These are phyloP conservation scores for Plotosus lineatus DNA, from an alignment of 2,113 vertebrate species.

Conservation along the genomic window DNA sequence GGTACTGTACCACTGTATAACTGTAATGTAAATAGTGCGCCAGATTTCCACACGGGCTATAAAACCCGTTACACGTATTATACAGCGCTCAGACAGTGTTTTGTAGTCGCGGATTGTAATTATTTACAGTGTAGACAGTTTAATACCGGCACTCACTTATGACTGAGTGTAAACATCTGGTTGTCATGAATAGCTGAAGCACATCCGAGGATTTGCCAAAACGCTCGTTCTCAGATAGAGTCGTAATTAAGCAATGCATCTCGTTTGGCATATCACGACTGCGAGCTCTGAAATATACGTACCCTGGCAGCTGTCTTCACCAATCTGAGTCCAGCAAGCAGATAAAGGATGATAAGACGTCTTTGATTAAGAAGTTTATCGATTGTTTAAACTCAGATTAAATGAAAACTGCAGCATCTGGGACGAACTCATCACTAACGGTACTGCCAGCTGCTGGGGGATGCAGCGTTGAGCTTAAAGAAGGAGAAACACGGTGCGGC, in stretches of 20 bases:
- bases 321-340: not conserved
- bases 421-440: not conserved
- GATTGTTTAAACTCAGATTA: no score
- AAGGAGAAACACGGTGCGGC: not conserved
- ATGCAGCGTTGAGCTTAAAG: not conserved
- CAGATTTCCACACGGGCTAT: not conserved
- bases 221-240: not conserved
- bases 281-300: not conserved
- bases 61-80: not conserved
- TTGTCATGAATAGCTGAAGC: not conserved
- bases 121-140: not conserved
- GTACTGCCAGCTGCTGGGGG: not conserved
- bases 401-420: not conserved
- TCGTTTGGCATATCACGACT: not conserved
- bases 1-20: not conserved
- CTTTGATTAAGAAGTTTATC: not conserved
- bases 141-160: not conserved
- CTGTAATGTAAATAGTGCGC: not conserved
- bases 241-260: conserved; percentile 18
- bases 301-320: not conserved
- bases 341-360: not conserved
- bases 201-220: conserved; percentile 3
- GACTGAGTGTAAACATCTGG: conserved; percentile 3
- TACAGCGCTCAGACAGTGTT: not conserved
- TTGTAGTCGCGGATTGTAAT: not conserved